Base-by-base conservation (phyloP, 2,888 invertebrate genomes). In the Drosophila meridiana region DNA sequence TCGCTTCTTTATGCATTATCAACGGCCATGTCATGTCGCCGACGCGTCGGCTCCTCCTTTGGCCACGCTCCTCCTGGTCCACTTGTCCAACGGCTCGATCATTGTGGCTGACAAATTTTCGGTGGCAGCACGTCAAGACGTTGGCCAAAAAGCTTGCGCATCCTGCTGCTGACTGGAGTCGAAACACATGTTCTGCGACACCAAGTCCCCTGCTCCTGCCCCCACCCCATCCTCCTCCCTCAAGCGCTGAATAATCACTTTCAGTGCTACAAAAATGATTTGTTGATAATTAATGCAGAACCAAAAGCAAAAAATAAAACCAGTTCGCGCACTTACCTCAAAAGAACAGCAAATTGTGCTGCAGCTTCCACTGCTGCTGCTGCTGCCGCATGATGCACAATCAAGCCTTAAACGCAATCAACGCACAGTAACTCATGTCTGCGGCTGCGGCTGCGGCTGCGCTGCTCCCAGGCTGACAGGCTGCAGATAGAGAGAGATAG, bases 351-450 rank as follows among this genome's bases (percentile, higher is more conserved):
- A 85, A 86, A 89, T 86, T 89, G 83, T 86, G 86, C 57, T 40
- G 38, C 8, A 1, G 63, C 38, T 48, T 60, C 53, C 58, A 72
- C n/a, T 63, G 73, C n/a, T 36, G 56, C 9, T 55, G 47, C 40
- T 72, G 63, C n/a, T 73, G 70, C 36, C 62, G 43, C 8, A 45
- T 52, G 69, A 14, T 61, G 82, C 63, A 66, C 73, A 90, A 88
- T 88, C 87, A 88, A 63, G 73, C 90, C 87, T 90, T 86, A 90
- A 90, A 81, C 82, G 89, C 87, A 87, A 87, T 87, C 87, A 87
- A 90, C 83, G 90, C 87, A 88, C 90, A 72, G 87, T 87, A 87
- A 90, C 83, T 87, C 87, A 87, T 90, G 81, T 81, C 71, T 45
- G 20, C 20, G 0, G 20, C 20, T 20, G 20, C 20, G 20, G 20